These are phyloP conservation scores for Drosophila quasianomalipes DNA, from an alignment of 2,888 invertebrate genomes.

Conservation along the genomic window DNA sequence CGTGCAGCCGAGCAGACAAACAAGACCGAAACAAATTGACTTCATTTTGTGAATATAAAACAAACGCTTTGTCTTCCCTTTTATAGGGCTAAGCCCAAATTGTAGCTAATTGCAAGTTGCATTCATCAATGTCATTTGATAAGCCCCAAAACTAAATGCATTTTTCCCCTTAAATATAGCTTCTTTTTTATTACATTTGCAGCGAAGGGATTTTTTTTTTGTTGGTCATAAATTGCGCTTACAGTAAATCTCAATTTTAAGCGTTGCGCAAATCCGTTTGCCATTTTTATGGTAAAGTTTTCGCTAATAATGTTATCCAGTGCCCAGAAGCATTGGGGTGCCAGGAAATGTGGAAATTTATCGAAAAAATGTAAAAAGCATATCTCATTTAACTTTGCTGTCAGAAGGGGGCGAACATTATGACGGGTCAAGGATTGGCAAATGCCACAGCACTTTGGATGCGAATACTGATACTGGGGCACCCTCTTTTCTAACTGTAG, in stretches of 20 bases:
- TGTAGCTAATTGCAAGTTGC: slow-evolving; percentile 35
- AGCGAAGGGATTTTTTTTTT: slow-evolving; percentile 1
- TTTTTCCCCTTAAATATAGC: slow-evolving; percentile 6
- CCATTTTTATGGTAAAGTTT: slow-evolving; percentile 67
- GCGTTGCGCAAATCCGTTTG: slow-evolving; percentile 66
- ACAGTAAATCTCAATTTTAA: slow-evolving; percentile 70
- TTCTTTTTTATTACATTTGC: background rate
- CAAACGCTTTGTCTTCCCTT: slow-evolving; percentile 5
- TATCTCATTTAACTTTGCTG: slow-evolving; percentile 70
- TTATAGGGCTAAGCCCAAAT: slow-evolving; percentile 26
- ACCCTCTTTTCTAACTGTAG: slow-evolving; percentile 26
- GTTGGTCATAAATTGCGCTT: slow-evolving; percentile 58
- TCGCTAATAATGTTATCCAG: slow-evolving; percentile 70
- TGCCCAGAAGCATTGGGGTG: slow-evolving; percentile 28
- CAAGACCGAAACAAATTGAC: slow-evolving; percentile 20
- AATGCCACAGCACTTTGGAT: slow-evolving; percentile 31
- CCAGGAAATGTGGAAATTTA: slow-evolving; percentile 41
- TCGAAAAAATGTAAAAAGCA: slow-evolving; percentile 69
- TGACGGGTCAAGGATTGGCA: slow-evolving; percentile 82
- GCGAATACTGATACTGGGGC: slow-evolving; percentile 13
- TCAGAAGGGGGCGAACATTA: slow-evolving; percentile 63
- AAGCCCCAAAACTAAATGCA: slow-evolving; percentile 37
- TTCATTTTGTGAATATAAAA: slow-evolving; percentile 38
- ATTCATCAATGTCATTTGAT: slow-evolving; percentile 60
- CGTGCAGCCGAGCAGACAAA: slow-evolving; percentile 20